Evolutionary conservation across 2,888 invertebrate species (phyloP).

Genomic region (Gerris lacustris): DNA sequence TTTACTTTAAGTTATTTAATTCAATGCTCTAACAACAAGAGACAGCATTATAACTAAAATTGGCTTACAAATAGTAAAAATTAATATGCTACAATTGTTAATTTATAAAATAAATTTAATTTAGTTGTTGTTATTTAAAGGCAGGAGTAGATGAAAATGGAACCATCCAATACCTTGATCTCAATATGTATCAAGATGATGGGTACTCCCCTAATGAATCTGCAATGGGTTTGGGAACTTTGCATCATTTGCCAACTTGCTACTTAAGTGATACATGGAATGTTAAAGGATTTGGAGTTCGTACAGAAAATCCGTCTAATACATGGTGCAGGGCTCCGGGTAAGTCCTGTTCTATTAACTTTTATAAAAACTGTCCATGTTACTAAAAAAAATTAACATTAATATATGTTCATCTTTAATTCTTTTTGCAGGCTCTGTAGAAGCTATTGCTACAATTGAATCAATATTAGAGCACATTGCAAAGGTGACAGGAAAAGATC

Average conservation of each 20-base stretch:
- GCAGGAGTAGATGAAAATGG: constrained; percentile 48
- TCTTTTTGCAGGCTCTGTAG: constrained; percentile 43
- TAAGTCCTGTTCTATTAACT: constrained; percentile 31
- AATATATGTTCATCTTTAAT: constrained; percentile 10
- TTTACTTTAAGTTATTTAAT: neutral
- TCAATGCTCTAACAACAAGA: neutral
- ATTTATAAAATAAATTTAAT: neutral
- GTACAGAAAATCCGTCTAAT: constrained; percentile 53
- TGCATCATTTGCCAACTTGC: constrained; percentile 38
- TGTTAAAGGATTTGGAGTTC: constrained; percentile 37
- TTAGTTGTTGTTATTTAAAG: constrained; percentile 22
- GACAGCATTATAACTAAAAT: neutral
- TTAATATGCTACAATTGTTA: too few species aligned
- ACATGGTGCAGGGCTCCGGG: constrained; percentile 62
- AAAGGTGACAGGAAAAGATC: constrained; percentile 42
- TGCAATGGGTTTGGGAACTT: constrained; percentile 20
- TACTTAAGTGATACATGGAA: constrained; percentile 52
- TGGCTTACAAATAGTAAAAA: too few species aligned
- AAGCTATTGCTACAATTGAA: constrained; percentile 51
- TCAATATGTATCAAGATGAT: constrained; percentile 40
- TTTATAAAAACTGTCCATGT: too few species aligned
- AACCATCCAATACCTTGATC: constrained; percentile 51
- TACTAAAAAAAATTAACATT: too few species aligned
- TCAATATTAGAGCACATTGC: constrained; percentile 56
- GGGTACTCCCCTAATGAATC: constrained; percentile 35